These are phyloP conservation scores for Leptopilina syphax DNA, from an alignment of 2,888 invertebrate genomes.

Conservation along the genomic window DNA sequence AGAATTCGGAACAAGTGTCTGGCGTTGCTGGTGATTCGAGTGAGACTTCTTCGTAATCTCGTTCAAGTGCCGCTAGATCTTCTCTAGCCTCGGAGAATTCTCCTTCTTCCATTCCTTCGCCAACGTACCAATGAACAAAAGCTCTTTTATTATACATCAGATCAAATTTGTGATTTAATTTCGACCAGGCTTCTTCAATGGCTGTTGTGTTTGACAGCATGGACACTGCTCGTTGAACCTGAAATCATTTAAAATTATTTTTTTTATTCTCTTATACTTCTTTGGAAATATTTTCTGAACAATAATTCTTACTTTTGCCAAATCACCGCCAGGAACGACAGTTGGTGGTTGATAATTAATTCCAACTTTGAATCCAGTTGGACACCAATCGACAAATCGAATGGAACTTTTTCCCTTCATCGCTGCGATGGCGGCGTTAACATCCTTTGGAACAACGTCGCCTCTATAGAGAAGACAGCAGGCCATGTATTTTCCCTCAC, in stretches of 20 bases:
- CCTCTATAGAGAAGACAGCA: constrained; percentile 92
- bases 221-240: constrained; percentile 72
- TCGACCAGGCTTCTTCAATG: constrained; percentile 77
- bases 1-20: constrained; percentile 54
- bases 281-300: too few relatives aligned
- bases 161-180: constrained; percentile 96
- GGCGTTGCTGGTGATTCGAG: constrained; percentile 80
- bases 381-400: constrained; percentile 96
- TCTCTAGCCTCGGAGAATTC: constrained; percentile 93
- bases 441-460: constrained; percentile 93
- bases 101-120: constrained; percentile 92
- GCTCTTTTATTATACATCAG: constrained; percentile 97
- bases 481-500: constrained; percentile 92
- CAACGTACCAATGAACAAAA: constrained; percentile 96
- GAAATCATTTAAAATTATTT: not conserved
- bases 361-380: constrained; percentile 91
- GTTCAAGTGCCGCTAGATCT: constrained; percentile 88
- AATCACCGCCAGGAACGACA: constrained; percentile 71
- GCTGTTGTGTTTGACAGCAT: constrained; percentile 74
- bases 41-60: constrained; percentile 89
- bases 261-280: too few relatives aligned
- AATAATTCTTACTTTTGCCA: constrained; percentile 65
- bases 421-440: constrained; percentile 88
- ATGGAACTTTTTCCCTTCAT: constrained; percentile 88
- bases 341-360: constrained; percentile 77